A percentile compares a stretch with the other conserved stretches of the same genome.
These are phyloP conservation scores for Elymnias hypermnestra DNA, from an alignment of 1,140 invertebrate genomes.

Conservation along the genomic window DNA sequence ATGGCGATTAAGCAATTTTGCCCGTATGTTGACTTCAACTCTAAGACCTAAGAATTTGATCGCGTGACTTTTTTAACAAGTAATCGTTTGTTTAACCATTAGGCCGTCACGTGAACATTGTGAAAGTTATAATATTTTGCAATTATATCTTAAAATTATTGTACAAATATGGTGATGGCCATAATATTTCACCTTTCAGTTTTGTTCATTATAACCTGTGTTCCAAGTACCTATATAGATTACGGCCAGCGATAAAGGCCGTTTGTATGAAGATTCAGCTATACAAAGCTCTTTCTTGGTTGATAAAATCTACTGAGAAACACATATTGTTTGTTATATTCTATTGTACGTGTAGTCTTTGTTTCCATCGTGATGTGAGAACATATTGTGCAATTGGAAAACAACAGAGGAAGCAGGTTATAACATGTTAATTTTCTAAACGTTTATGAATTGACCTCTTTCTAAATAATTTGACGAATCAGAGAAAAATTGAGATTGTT, in stretches of 20 bases:
- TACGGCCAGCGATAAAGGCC: conserved; percentile 13
- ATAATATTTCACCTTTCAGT: conserved; percentile 4
- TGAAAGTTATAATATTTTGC: too few species aligned
- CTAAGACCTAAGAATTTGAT: too few species aligned
- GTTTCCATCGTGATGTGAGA: conserved; percentile 27
- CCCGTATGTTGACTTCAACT: too few species aligned
- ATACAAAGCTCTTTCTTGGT: conserved; percentile 28
- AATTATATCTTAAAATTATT: too few species aligned
- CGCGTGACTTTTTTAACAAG: too few species aligned
- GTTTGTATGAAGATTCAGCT: conserved; percentile 31
- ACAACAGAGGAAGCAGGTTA: conserved; percentile 32
- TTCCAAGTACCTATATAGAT: conserved; percentile 8
- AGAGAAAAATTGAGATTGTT: too few species aligned
- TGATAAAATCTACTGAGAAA: conserved; percentile 34
- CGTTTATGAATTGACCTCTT: too few species aligned
- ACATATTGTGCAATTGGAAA: conserved; percentile 34
- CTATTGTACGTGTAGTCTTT: conserved; percentile 26
- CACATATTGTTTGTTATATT: conserved; percentile 29
- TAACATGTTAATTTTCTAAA: conserved; percentile 15
- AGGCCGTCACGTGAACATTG: too few species aligned
- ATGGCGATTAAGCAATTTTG: too few species aligned
- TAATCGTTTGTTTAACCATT: too few species aligned
- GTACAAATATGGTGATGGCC: conserved; percentile 2
- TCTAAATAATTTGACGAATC: too few species aligned
- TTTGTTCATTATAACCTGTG: conserved; percentile 10